Evolutionary conservation across 2,888 invertebrate genomes (phyloP).

Genomic region (Axea sp.): DNA sequence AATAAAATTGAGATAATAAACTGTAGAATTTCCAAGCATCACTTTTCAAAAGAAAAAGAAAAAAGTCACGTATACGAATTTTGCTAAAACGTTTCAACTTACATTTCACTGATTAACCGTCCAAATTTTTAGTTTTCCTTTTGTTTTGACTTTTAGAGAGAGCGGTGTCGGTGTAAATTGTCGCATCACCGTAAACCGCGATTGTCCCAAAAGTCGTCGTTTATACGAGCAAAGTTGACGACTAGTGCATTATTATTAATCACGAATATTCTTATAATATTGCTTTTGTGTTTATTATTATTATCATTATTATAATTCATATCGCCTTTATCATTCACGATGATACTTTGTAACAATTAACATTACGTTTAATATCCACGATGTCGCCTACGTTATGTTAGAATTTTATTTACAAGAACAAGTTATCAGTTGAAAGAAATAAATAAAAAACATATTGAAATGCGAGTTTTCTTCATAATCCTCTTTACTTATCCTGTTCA

Average conservation of each 20-base stretch:
- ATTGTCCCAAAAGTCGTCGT: slow-evolving; percentile 11
- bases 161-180: slow-evolving; percentile 20
- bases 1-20: background rate
- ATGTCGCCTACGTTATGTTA: slow-evolving; percentile 71
- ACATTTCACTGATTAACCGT: slow-evolving; percentile 33
- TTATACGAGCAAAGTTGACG: slow-evolving; percentile 13
- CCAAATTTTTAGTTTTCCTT: slow-evolving; percentile 21
- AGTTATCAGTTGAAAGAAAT: slow-evolving; percentile 67
- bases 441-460: slow-evolving; percentile 43
- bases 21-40: slow-evolving; percentile 1
- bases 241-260: slow-evolving; percentile 53
- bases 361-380: slow-evolving; percentile 69
- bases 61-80: background rate
- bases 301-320: slow-evolving; percentile 58
- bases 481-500: too few species aligned
- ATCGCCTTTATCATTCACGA: slow-evolving; percentile 55
- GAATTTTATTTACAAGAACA: slow-evolving; percentile 71
- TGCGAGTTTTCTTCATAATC: background rate
- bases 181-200: too few species aligned
- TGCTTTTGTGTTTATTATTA: slow-evolving; percentile 64
- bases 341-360: slow-evolving; percentile 65
- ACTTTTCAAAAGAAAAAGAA: too few species aligned
- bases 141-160: slow-evolving; percentile 4
- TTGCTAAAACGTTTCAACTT: slow-evolving; percentile 8
- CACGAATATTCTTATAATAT: slow-evolving; percentile 64